phyloP scores from a whole-genome alignment of 2,888 invertebrate species.

The Cotesia congregata region DNA sequence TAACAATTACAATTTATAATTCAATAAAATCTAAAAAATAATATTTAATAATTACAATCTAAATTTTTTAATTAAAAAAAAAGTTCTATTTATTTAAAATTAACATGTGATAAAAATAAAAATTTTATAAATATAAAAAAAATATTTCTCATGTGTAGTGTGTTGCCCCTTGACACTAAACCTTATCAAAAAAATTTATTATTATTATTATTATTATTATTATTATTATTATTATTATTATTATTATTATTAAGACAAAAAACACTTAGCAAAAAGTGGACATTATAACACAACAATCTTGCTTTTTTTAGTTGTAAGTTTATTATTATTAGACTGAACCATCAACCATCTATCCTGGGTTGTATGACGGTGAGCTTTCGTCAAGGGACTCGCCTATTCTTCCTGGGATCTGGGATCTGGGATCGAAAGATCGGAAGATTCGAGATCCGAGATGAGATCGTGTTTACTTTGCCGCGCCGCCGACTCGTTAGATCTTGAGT shows the following conservation, averaged over 20 bases:
- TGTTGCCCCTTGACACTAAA: too few species aligned
- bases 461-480: slow-evolving; percentile 58
- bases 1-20: too few species aligned
- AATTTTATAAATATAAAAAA: not conserved
- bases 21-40: too few species aligned
- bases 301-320: not conserved
- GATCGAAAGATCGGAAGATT: slow-evolving; percentile 40
- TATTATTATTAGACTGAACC: not conserved
- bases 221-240: too few species aligned
- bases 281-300: not conserved
- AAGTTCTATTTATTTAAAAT: not conserved
- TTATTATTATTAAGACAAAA: not conserved
- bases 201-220: too few species aligned
- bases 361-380: slow-evolving; percentile 8
- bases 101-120: not conserved
- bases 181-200: too few species aligned
- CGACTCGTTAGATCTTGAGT: slow-evolving; percentile 49
- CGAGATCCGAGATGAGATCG: slow-evolving; percentile 55
- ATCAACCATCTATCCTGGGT: slow-evolving; percentile 13
- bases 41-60: not conserved
- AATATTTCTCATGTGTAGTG: too few species aligned
- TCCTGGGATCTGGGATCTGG: not conserved
- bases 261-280: not conserved
- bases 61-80: not conserved
- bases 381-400: slow-evolving; percentile 16